phyloP scores from a whole-genome alignment of 2,888 invertebrate species.

The Sipha maydis region DNA sequence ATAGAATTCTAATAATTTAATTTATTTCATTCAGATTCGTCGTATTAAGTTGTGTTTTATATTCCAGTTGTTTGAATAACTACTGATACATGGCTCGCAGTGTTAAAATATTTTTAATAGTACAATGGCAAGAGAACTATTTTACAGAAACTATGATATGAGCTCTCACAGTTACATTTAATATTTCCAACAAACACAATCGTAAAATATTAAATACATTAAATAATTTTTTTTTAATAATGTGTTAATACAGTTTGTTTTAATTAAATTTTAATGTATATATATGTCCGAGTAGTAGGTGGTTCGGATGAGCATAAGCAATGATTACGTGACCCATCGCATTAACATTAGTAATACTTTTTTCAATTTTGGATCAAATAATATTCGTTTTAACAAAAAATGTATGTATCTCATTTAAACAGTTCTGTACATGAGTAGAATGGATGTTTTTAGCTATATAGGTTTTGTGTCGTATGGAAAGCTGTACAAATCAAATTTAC shows the following conservation, averaged over 20 bases:
- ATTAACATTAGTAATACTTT: constrained; percentile 10
- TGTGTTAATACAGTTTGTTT: constrained; percentile 1
- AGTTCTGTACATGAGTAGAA: not conserved
- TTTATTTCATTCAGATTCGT: too few species aligned
- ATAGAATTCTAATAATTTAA: too few species aligned
- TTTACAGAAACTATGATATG: not conserved
- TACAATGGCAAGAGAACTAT: not conserved
- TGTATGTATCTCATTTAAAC: not conserved
- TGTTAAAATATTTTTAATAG: not conserved
- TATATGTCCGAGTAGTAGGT: constrained; percentile 9
- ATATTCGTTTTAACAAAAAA: constrained; percentile 9
- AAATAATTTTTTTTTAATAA: constrained; percentile 27
- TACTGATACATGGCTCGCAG: not conserved
- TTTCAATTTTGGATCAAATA: not conserved
- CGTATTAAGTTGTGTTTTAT: not conserved
- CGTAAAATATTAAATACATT: constrained; percentile 20
- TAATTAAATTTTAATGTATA: constrained; percentile 42
- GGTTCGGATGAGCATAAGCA: constrained; percentile 25
- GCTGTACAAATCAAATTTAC: not conserved
- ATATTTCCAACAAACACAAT: not conserved
- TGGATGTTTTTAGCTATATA: not conserved
- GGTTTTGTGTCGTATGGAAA: not conserved
- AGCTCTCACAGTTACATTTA: not conserved
- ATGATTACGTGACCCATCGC: constrained; percentile 28
- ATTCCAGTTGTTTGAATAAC: not conserved